Conservation (phyloP, 64 coral and sea anemone species). For the Exaiptasia diaphana region DNA sequence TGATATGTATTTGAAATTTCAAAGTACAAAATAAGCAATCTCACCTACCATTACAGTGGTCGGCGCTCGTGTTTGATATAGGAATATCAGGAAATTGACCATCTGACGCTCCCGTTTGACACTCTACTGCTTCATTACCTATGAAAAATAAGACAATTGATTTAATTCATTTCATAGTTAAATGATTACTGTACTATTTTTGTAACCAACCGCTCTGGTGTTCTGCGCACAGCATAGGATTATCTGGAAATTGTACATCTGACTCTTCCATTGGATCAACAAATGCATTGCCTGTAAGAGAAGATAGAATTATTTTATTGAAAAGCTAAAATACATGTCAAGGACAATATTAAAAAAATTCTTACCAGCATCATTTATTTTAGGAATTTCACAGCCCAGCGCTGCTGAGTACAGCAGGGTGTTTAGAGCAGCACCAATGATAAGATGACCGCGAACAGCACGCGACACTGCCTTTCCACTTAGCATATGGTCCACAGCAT, state of each 20-base stretch:
- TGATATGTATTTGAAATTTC: too few species aligned
- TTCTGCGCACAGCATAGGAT: too few species aligned
- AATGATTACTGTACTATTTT: too few species aligned
- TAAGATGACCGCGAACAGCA: conserved; percentile 25
- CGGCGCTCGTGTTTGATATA: too few species aligned
- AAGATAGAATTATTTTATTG: neutral
- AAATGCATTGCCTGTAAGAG: neutral
- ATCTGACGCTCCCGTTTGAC: too few species aligned
- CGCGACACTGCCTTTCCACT: conserved; percentile 7
- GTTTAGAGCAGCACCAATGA: conserved; percentile 35
- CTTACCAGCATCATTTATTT: neutral
- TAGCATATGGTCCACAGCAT: conserved; percentile 28
- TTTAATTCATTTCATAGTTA: too few species aligned
- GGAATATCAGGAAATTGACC: too few species aligned
- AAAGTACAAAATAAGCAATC: too few species aligned
- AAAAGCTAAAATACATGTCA: neutral
- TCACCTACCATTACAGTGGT: too few species aligned
- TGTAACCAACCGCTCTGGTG: too few species aligned
- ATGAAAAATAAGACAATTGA: too few species aligned
- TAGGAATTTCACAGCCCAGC: neutral
- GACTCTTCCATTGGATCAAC: neutral
- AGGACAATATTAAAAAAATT: neutral
- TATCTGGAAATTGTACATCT: neutral
- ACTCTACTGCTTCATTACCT: too few species aligned
- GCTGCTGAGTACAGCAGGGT: neutral